phyloP scores from a whole-genome alignment of 1,140 invertebrate genomes.

The Holotrichia oblita region DNA sequence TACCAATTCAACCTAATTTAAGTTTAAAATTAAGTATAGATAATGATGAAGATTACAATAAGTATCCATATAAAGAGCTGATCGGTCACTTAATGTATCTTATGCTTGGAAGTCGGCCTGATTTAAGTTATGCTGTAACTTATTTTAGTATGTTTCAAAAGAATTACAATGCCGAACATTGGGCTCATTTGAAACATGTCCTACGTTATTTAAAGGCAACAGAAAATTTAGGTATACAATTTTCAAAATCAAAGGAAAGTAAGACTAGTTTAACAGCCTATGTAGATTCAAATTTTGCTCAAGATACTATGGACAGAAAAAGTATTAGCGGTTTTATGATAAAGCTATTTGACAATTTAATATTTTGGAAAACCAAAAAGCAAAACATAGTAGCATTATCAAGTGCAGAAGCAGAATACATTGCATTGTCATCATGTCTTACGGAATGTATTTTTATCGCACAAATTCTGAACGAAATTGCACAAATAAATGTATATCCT shows the following conservation, averaged over 20 bases:
- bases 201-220: constrained; percentile 61
- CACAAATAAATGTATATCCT: neutral
- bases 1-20: constrained; percentile 9
- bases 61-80: neutral
- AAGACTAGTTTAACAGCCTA: neutral
- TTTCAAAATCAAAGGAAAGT: constrained; percentile 10
- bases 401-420: too few species aligned
- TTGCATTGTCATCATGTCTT: neutral
- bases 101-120: constrained; percentile 55
- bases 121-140: constrained; percentile 60
- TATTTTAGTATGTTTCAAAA: constrained; percentile 53
- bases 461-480: constrained; percentile 1
- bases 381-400: constrained; percentile 44
- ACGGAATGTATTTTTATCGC: neutral
- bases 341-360: constrained; percentile 49
- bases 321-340: constrained; percentile 58
- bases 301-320: constrained; percentile 50
- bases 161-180: constrained; percentile 50
- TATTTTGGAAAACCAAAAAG: constrained; percentile 53
- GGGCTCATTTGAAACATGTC: constrained; percentile 57
- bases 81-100: constrained; percentile 3
- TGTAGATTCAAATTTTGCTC: constrained; percentile 58
- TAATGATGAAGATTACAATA: constrained; percentile 1
- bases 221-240: constrained; percentile 47
- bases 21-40: constrained; percentile 9